Conservation (phyloP, 2,888 invertebrate species). For the Drosophila greeni region DNA sequence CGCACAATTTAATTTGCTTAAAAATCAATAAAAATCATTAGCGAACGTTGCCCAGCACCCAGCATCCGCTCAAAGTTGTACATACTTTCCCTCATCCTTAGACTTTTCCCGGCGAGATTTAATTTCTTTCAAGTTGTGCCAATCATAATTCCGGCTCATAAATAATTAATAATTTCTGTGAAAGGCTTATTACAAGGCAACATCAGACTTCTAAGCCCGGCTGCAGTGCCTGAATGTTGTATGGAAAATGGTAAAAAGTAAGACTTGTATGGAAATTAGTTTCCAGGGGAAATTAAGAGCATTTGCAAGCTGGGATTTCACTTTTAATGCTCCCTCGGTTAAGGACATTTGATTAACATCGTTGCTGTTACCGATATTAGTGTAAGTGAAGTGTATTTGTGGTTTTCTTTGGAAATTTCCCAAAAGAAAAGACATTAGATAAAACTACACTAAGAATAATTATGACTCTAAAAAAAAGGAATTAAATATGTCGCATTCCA, state of each 20-base stretch:
- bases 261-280: conserved; percentile 3
- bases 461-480: neutral
- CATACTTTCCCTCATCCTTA: neutral
- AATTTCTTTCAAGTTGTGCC: conserved; percentile 18
- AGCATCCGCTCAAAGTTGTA: conserved; percentile 1
- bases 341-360: conserved; percentile 3
- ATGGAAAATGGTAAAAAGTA: conserved; percentile 3
- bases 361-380: no score
- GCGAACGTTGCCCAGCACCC: conserved; percentile 27
- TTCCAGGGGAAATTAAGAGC: neutral
- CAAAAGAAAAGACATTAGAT: neutral
- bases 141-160: conserved; percentile 26
- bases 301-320: neutral
- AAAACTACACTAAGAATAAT: neutral
- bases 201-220: conserved; percentile 3
- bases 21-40: conserved; percentile 73
- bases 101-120: neutral
- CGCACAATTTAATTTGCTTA: conserved; percentile 72
- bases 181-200: conserved; percentile 21
- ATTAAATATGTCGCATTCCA: neutral
- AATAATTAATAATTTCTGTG: conserved; percentile 34
- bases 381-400: neutral
- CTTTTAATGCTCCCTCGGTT: neutral
- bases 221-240: conserved; percentile 3
- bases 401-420: neutral